Conservation (phyloP, 1,140 invertebrate genomes). For the Drepana arcuata region DNA sequence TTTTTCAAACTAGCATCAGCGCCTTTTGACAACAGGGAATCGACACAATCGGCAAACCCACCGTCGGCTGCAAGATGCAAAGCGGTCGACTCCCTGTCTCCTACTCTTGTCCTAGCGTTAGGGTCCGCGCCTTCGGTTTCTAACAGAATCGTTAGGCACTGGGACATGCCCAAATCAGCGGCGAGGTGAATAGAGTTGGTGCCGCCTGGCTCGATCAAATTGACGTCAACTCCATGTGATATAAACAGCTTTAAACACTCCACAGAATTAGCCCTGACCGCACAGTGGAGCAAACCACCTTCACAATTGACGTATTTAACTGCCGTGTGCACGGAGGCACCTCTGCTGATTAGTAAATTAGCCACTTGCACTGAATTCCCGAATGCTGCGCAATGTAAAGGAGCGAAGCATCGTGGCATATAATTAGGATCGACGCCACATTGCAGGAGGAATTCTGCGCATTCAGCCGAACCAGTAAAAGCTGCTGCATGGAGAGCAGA, state of each 20-base stretch:
- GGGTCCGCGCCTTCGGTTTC: slow-evolving; percentile 76
- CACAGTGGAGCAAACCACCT: slow-evolving; percentile 84
- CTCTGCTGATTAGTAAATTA: slow-evolving; percentile 78
- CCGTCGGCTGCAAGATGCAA: slow-evolving; percentile 87
- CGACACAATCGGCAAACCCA: slow-evolving; percentile 81
- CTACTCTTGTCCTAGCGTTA: slow-evolving; percentile 75
- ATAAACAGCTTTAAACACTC: slow-evolving; percentile 82
- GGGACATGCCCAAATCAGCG: slow-evolving; percentile 80
- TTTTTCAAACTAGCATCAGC: slow-evolving; percentile 81
- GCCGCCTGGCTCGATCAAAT: slow-evolving; percentile 78
- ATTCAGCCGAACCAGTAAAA: slow-evolving; percentile 82
- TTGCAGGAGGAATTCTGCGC: slow-evolving; percentile 78
- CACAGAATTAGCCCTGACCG: slow-evolving; percentile 81
- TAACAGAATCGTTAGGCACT: slow-evolving; percentile 79
- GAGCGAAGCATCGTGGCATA: slow-evolving; percentile 78
- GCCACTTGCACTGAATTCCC: slow-evolving; percentile 82
- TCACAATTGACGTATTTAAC: slow-evolving; percentile 77
- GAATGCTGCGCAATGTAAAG: slow-evolving; percentile 86
- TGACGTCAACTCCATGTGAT: slow-evolving; percentile 78
- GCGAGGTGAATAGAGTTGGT: slow-evolving; percentile 84
- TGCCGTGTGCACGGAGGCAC: slow-evolving; percentile 74
- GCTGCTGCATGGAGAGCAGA: slow-evolving; percentile 82
- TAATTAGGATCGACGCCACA: slow-evolving; percentile 79
- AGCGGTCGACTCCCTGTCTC: slow-evolving; percentile 81
- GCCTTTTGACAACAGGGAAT: slow-evolving; percentile 79